phyloP scores from a whole-genome alignment of 2,113 vertebrate genomes.

The Corythornis madagascariensis region DNA sequence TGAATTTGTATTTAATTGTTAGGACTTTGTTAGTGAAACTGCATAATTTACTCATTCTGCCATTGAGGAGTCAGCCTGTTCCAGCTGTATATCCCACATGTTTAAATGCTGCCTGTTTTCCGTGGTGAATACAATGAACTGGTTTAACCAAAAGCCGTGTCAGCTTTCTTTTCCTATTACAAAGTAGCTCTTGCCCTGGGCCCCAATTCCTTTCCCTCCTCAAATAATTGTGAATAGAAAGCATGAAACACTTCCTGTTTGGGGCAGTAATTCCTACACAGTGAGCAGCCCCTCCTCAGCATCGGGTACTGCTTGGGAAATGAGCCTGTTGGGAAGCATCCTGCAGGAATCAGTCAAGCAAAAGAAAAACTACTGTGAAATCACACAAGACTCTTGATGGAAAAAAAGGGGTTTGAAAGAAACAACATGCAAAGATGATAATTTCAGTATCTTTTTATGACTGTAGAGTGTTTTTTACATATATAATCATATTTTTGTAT shows the following conservation, averaged over 20 bases:
- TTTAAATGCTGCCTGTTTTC: not conserved
- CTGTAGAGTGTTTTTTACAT: not conserved
- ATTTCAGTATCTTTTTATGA: not conserved
- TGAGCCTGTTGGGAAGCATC: not conserved
- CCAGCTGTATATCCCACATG: not conserved
- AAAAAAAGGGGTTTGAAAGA: not conserved
- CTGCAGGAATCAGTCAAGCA: conserved; percentile 11
- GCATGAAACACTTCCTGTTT: conserved; percentile 63
- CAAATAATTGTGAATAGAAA: conserved; percentile 57
- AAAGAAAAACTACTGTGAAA: not conserved
- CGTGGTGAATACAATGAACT: not conserved
- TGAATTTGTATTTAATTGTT: not conserved
- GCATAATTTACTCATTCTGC: not conserved
- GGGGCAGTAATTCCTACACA: conserved; percentile 30
- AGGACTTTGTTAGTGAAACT: not conserved
- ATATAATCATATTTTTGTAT: not conserved
- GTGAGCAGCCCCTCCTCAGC: not conserved
- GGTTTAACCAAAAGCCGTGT: conserved; percentile 5
- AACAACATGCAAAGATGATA: not conserved
- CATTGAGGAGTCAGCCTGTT: not conserved
- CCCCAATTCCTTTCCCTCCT: conserved; percentile 58
- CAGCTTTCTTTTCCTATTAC: conserved; percentile 34
- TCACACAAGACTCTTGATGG: not conserved
- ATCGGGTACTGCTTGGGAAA: conserved; percentile 18
- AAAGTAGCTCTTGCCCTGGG: conserved; percentile 57